Evolutionary conservation across 2,113 vertebrate genomes (phyloP).

Genomic region (Eclectus roratus): DNA sequence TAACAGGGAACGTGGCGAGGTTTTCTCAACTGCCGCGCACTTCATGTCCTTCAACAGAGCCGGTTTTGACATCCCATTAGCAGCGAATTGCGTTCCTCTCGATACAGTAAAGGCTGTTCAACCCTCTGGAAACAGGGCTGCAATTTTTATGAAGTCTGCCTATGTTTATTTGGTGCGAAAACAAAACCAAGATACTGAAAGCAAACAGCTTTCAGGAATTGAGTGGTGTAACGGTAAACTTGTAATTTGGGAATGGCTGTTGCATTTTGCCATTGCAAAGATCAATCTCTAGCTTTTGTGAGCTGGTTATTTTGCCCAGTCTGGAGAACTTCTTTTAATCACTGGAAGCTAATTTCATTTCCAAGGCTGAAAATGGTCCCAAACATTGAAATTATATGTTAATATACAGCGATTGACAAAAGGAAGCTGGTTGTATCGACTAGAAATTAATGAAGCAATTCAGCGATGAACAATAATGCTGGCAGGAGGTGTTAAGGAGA

Average conservation of each 20-base stretch:
- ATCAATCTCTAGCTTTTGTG: conserved; percentile 50
- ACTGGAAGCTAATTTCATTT: conserved; percentile 59
- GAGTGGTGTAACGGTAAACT: conserved; percentile 19
- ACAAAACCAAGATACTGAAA: conserved; percentile 12
- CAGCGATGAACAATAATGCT: conserved; percentile 51
- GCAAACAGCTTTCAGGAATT: conserved; percentile 28
- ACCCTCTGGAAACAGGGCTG: background rate
- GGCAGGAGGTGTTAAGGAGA: conserved; percentile 63
- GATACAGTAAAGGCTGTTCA: background rate
- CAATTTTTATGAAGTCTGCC: conserved; percentile 1
- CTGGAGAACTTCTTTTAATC: conserved; percentile 58
- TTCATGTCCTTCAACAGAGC: background rate
- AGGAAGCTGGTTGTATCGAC: conserved; percentile 54
- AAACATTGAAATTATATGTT: conserved; percentile 69
- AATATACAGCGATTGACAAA: conserved; percentile 64
- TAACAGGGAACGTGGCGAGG: fast-evolving
- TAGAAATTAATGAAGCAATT: conserved; percentile 69
- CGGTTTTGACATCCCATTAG: background rate
- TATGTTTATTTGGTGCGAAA: background rate
- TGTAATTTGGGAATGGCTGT: conserved; percentile 41
- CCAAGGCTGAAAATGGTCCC: conserved; percentile 36
- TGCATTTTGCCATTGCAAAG: conserved; percentile 13
- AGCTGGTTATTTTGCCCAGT: conserved; percentile 13
- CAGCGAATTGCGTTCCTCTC: background rate
- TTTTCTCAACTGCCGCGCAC: background rate